phyloP scores from a whole-genome alignment of 2,797 vertebrate genomes.

The Hybognathus amarus region DNA sequence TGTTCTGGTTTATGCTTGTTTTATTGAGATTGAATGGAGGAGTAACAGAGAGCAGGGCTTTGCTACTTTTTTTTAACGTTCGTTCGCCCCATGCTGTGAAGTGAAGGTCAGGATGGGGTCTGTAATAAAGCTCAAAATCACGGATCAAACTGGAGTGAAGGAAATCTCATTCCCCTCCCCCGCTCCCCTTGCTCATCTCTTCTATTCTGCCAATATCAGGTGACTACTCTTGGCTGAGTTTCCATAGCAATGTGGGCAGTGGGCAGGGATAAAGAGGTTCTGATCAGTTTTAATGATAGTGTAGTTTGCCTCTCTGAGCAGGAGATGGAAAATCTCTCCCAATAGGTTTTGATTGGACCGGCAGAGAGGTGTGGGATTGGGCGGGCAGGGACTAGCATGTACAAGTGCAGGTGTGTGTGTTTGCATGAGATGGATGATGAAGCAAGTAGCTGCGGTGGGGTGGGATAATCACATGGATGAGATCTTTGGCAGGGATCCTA shows the following conservation, averaged over 20 bases:
- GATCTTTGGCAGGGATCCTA: slow-evolving; percentile 54
- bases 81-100: slow-evolving; percentile 24
- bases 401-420: slow-evolving; percentile 26
- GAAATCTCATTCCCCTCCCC: slow-evolving; percentile 28
- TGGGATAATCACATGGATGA: slow-evolving; percentile 50
- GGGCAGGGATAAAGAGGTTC: slow-evolving; percentile 55
- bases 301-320: slow-evolving; percentile 47
- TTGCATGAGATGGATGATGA: slow-evolving; percentile 43
- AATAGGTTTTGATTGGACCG: slow-evolving; percentile 45
- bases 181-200: slow-evolving; percentile 35
- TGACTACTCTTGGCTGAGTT: slow-evolving; percentile 58
- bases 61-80: slow-evolving; percentile 30
- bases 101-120: slow-evolving; percentile 46
- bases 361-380: slow-evolving; percentile 22
- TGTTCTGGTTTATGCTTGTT: slow-evolving; percentile 32
- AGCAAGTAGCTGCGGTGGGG: slow-evolving; percentile 35
- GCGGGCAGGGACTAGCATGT: background rate
- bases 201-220: slow-evolving; percentile 54
- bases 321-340: slow-evolving; percentile 44
- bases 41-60: slow-evolving; percentile 27
- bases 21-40: slow-evolving; percentile 38
- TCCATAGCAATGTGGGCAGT: slow-evolving; percentile 58
- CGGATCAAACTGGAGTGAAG: slow-evolving; percentile 17
- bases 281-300: slow-evolving; percentile 61
- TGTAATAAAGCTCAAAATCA: slow-evolving; percentile 47